Percentiles rank a stretch among this genome's conserved stretches.
Evolutionary conservation across 2,888 invertebrate species (phyloP).

Genomic region (Thumatha senex): DNA sequence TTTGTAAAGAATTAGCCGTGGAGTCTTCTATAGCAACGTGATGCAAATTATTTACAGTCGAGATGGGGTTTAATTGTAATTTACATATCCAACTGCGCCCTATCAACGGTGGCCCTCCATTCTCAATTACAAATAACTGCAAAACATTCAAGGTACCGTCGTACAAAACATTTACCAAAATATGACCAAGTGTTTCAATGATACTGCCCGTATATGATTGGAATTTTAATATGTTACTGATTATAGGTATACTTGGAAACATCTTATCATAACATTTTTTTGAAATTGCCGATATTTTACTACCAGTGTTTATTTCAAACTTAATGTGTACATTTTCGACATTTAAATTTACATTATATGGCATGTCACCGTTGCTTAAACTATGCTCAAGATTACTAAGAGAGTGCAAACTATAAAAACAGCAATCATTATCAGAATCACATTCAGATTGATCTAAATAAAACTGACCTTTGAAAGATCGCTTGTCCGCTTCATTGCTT

Average conservation of each 20-base stretch:
- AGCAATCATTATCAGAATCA: constrained; percentile 1
- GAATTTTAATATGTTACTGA: background rate
- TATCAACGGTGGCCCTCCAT: constrained; percentile 6
- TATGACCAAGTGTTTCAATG: background rate
- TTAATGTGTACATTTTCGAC: background rate
- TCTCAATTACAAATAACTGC: constrained; percentile 5
- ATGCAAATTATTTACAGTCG: constrained; percentile 3
- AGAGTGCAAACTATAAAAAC: too few species aligned
- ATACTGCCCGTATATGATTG: background rate
- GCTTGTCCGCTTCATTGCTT: background rate
- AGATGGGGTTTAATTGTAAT: background rate
- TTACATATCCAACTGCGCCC: constrained; percentile 2
- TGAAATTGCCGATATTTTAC: constrained; percentile 4
- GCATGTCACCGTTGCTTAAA: constrained; percentile 3
- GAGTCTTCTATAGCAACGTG: background rate
- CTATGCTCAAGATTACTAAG: too few species aligned
- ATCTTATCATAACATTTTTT: background rate
- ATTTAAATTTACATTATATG: background rate
- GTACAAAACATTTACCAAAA: background rate
- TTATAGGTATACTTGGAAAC: background rate
- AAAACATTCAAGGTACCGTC: background rate
- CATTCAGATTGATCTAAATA: constrained; percentile 1
- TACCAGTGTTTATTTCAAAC: constrained; percentile 4
- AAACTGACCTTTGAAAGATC: background rate
- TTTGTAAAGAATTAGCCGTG: background rate